A percentile compares a stretch with the other conserved stretches of the same genome.
Conservation (phyloP, 2,888 invertebrate genomes). For the Scaptomyza cyrtandrae region DNA sequence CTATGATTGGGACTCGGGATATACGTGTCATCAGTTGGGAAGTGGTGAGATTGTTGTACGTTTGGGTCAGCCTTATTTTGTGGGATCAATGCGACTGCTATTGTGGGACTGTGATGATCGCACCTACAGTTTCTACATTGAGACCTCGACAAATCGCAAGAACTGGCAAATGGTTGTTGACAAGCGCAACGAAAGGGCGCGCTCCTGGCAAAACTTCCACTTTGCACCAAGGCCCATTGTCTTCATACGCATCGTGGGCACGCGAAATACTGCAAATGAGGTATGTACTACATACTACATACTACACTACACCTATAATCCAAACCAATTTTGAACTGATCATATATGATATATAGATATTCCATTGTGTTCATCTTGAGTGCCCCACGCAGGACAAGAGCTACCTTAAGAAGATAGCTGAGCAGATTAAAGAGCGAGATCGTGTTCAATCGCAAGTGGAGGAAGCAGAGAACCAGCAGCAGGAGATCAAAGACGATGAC, state of each 20-base stretch:
- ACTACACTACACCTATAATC: background rate
- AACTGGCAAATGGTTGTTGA: constrained; percentile 97
- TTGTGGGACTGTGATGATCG: constrained; percentile 99
- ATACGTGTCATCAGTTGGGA: constrained; percentile 98
- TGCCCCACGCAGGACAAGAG: constrained; percentile 90
- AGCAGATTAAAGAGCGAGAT: constrained; percentile 46
- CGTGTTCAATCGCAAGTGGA: background rate
- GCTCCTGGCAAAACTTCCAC: constrained; percentile 97
- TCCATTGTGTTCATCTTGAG: constrained; percentile 99
- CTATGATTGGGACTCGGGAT: constrained; percentile 99
- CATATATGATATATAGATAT: constrained; percentile 87
- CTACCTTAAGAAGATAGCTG: constrained; percentile 66
- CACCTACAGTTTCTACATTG: constrained; percentile 97
- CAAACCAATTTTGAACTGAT: background rate
- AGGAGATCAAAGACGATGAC: constrained; percentile 15
- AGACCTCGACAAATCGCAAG: constrained; percentile 95
- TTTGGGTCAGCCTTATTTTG: constrained; percentile 97
- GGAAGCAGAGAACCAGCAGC: background rate
- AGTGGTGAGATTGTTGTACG: constrained; percentile 97
- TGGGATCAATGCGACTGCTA: constrained; percentile 94
- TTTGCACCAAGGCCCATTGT: constrained; percentile 95
- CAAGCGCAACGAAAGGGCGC: constrained; percentile 92
- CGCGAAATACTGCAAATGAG: constrained; percentile 98
- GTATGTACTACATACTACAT: constrained; percentile 85
- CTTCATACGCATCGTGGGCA: constrained; percentile 97